Percentiles rank a stretch among this genome's conserved stretches.
Conservation (phyloP, 2,888 invertebrate genomes). For the Anorthoa munda region DNA sequence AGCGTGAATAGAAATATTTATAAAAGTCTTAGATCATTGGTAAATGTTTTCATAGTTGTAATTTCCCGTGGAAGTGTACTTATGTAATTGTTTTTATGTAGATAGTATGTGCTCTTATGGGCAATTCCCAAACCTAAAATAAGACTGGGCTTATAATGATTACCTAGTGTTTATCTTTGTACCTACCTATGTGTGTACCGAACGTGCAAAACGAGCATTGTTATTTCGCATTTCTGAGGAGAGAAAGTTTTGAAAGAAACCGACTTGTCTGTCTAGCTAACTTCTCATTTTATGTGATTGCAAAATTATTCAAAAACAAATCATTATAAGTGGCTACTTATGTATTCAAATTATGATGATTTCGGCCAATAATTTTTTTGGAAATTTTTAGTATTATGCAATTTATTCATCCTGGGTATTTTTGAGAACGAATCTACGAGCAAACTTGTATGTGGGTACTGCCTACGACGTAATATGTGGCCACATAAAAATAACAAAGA, state of each 20-base stretch:
- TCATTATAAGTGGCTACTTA: slow-evolving; percentile 41
- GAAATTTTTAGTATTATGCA: slow-evolving; percentile 24
- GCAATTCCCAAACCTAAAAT: slow-evolving; percentile 62
- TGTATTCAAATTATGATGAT: slow-evolving; percentile 45
- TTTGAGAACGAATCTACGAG: slow-evolving; percentile 32
- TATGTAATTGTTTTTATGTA: slow-evolving; percentile 65
- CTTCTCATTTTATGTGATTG: slow-evolving; percentile 66
- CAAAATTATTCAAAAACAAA: slow-evolving; percentile 65
- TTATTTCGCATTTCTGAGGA: slow-evolving; percentile 68
- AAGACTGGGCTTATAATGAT: slow-evolving; percentile 48
- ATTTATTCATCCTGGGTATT: slow-evolving; percentile 36
- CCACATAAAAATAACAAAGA: slow-evolving; percentile 75
- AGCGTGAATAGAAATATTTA: slow-evolving; percentile 71
- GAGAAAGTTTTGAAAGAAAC: slow-evolving; percentile 77
- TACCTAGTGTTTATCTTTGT: slow-evolving; percentile 68
- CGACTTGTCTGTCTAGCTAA: slow-evolving; percentile 48
- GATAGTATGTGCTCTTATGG: slow-evolving; percentile 42
- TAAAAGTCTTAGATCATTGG: slow-evolving; percentile 61
- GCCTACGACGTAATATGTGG: slow-evolving; percentile 41
- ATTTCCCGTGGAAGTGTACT: slow-evolving; percentile 69
- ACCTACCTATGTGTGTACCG: slow-evolving; percentile 37
- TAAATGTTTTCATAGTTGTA: slow-evolving; percentile 60
- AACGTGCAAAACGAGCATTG: slow-evolving; percentile 67
- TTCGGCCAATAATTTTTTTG: slow-evolving; percentile 28
- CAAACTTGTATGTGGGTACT: slow-evolving; percentile 27